Evolutionary conservation across 2,797 vertebrate species (phyloP), one percentile per base, ranked within the genome.

Genomic region (Semotilus atromaculatus): DNA sequence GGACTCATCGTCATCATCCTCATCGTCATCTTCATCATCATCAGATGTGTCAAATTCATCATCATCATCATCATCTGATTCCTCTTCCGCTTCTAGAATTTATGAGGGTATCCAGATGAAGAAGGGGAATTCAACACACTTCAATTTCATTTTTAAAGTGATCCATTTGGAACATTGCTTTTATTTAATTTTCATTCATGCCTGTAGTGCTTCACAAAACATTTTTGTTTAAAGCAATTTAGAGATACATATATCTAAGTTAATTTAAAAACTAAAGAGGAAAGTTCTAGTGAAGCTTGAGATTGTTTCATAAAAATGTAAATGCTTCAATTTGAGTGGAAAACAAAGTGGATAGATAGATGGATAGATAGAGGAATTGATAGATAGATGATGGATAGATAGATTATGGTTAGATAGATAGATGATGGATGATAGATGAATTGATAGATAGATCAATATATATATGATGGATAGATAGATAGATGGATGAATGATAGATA

Each of bases 71-170:
- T 83, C 76, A 76, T 80, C 66, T 60, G 71, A 82, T 48, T 86
- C 73, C 29, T 83, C 60, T 31, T 91, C 86, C n/a, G 80, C 51
- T 64, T 90, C 88, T 91, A 62, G 78, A 31, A 90, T 90, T 93
- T 29, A 70, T 10, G 5, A 67, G 66, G 43, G 62, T 34, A 14
- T 4, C 51, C 87, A 74, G 51, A 76, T n/a, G 3, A 9, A 82
- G 4, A 67, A 66, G 34, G 3, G n/a, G 2, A 85, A 23, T 77
- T 51, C 29, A 45, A 64, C 48, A 38, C 19, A 38, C 7, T 73
- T 29, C 3, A 5, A 87, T 89, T 75, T 38, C 3, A 43, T 43
- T 58, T 62, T 60, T 55, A 73, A 53, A 51, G 16, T 40, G 36
- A 31, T 6, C 18, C 34, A 38, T 51, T 55, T 76, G 60, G 43